Evolutionary conservation across 2,888 invertebrate species (phyloP).

Genomic region (Synanthedon vespiformis): DNA sequence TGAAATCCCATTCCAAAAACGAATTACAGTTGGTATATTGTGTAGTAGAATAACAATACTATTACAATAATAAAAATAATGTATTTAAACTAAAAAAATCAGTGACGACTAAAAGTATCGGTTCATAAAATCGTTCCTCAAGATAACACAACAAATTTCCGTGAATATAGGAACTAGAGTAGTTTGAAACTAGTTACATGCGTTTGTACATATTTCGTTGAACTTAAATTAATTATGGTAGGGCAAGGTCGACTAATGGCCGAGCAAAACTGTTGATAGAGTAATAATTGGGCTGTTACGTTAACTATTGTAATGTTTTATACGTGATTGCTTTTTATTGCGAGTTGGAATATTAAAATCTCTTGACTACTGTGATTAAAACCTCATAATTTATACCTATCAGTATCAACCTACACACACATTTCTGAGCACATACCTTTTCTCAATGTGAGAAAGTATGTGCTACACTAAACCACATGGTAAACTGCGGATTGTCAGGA

Average conservation of each 20-base stretch:
- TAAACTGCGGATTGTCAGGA: too few species aligned
- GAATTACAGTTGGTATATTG: too few species aligned
- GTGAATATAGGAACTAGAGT: conserved; percentile 10
- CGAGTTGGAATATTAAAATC: conserved; percentile 6
- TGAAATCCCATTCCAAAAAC: too few species aligned
- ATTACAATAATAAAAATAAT: too few species aligned
- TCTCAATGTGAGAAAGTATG: too few species aligned
- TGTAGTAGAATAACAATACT: too few species aligned
- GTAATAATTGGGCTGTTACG: conserved; percentile 23
- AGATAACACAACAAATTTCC: neutral
- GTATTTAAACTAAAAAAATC: too few species aligned
- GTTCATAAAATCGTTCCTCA: neutral
- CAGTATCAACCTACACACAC: too few species aligned
- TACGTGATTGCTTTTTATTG: conserved; percentile 19
- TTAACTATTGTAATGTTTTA: conserved; percentile 29
- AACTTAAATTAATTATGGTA: conserved; percentile 35
- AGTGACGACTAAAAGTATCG: neutral
- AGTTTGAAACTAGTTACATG: conserved; percentile 21
- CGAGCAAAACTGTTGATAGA: conserved; percentile 31
- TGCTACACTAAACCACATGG: too few species aligned
- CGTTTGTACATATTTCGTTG: conserved; percentile 6
- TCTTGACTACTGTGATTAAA: neutral
- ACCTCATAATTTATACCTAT: too few species aligned
- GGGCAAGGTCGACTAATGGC: conserved; percentile 30
- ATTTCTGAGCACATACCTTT: too few species aligned